A percentile compares a stretch with the other conserved stretches of the same genome.
Conservation (phyloP, 2,797 vertebrate genomes). For the Onychomys torridus region DNA sequence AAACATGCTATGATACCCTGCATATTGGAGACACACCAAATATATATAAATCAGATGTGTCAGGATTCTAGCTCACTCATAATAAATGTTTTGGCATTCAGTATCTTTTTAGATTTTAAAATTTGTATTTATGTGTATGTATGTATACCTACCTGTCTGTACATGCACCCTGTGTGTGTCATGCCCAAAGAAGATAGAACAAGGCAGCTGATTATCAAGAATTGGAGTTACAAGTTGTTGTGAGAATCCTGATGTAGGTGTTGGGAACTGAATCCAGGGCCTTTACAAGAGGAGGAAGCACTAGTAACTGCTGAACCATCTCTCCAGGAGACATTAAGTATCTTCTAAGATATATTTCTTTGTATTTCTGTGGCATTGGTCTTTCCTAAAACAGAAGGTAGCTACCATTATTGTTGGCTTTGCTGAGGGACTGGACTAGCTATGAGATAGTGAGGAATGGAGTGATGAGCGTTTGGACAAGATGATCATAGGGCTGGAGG, state of each 20-base stretch:
- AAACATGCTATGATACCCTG: background rate
- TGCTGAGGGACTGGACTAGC: background rate
- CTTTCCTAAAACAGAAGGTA: background rate
- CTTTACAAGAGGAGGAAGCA: background rate
- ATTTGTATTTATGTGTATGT: background rate
- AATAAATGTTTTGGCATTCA: background rate
- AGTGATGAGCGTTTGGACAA: background rate
- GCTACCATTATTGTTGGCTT: background rate
- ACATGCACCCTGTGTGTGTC: background rate
- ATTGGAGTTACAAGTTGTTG: background rate
- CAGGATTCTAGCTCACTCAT: background rate
- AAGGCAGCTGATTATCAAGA: background rate
- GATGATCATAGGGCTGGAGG: too few relatives aligned
- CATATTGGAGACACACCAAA: background rate
- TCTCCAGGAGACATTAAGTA: background rate
- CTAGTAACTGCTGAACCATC: background rate
- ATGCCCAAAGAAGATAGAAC: background rate
- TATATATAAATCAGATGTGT: background rate
- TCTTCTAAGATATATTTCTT: background rate
- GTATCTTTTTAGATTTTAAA: background rate
- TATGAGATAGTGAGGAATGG: rapidly evolving
- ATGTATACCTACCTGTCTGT: background rate
- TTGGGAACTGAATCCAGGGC: background rate
- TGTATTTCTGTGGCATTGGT: background rate
- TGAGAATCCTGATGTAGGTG: background rate